Evolutionary conservation across 2,888 invertebrate genomes (phyloP).

Genomic region (Synergus laeviventris): DNA sequence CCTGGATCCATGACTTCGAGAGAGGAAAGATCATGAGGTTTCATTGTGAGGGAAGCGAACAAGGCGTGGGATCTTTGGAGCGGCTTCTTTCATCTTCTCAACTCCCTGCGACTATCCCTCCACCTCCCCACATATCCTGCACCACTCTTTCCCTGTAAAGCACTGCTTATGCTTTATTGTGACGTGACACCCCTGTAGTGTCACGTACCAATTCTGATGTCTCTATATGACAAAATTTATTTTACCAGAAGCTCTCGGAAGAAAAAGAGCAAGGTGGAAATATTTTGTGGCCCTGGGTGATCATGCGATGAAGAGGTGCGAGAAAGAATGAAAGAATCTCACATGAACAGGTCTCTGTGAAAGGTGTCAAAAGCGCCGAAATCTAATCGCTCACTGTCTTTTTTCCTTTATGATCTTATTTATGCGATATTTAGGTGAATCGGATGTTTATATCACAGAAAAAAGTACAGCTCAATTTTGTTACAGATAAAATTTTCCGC

Average conservation of each 20-base stretch:
- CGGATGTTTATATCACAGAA: too few relatives aligned
- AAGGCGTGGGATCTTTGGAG: conserved; percentile 71
- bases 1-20: conserved; percentile 54
- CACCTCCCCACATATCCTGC: conserved; percentile 45
- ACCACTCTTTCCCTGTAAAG: conserved; percentile 49
- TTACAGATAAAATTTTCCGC: too few relatives aligned
- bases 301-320: conserved; percentile 42
- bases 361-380: conserved; percentile 64
- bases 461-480: too few relatives aligned
- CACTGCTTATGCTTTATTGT: conserved; percentile 57
- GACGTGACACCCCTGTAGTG: conserved; percentile 58
- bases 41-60: conserved; percentile 66
- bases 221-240: background rate
- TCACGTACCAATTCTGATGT: conserved; percentile 37
- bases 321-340: conserved; percentile 41
- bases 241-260: conserved; percentile 21
- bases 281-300: conserved; percentile 21
- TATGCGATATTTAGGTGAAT: conserved; percentile 11
- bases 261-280: conserved; percentile 7
- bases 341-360: conserved; percentile 46
- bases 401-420: conserved; percentile 34
- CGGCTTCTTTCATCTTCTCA: conserved; percentile 72
- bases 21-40: conserved; percentile 67
- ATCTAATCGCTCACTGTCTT: conserved; percentile 60
- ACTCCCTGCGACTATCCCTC: conserved; percentile 55